Evolutionary conservation across 2,797 vertebrate genomes (phyloP), one percentile per base, ranked within the genome.

Genomic region (Sphenopsis melanotis): DNA sequence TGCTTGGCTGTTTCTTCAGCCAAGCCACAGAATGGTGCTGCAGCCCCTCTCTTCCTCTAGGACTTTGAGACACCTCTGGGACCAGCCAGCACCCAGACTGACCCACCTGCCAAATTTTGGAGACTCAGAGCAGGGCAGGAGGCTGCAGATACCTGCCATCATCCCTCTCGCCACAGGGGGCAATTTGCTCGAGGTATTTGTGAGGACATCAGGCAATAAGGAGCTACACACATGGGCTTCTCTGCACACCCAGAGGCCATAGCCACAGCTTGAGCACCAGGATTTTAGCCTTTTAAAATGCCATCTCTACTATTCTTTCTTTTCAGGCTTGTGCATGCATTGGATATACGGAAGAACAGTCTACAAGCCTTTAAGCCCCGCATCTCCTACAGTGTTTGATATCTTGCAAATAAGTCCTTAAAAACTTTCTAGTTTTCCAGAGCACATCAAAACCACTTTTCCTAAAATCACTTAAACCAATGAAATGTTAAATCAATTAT

Each of bases 401-500:
- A 81, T 91, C 88, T 77, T 70, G 49, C 60, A 94, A 85, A 22
- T 69, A 86, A 94, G 68, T 66, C 72, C 83, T 69, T 44, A 59
- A 78, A 88, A 96, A 96, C 83, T 93, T 87, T 19, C 34, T 23
- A 52, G 37, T 86, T 94, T 93, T 90, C 80, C 92, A 88, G 63
- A 65, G 89, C 89, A 78, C 70, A 93, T 84, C 91, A 90, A 96
- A 96, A 30, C 59, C 77, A 84, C 56, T 95, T 96, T 94, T 82
- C 82, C 94, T 76, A 76, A 94, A 94, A 91, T 82, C 53, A 88
- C 66, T 94, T 93, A 94, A 93, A 92, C 95, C 91, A 94, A 83
- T 75, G 90, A 91, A 90, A 95, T 81, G 85, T 76, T 94, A 91
- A 94, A 90, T 94, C 90, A 82, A 97, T 97, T 96, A 94, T 95